These are phyloP conservation scores for Panzeria rudis DNA, from an alignment of 2,888 invertebrate species.

Conservation along the genomic window DNA sequence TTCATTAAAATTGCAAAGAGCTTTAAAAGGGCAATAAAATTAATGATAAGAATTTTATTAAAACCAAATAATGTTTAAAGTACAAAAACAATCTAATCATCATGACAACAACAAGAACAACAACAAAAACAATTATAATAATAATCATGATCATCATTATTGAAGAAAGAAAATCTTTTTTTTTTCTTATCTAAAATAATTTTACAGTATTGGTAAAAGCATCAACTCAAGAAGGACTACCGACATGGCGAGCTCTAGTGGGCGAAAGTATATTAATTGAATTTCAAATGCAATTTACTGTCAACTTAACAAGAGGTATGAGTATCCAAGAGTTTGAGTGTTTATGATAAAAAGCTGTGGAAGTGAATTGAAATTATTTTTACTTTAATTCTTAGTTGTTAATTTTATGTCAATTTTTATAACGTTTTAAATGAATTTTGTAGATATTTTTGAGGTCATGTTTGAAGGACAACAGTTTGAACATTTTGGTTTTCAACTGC, in stretches of 20 bases:
- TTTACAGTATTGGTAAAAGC: constrained; percentile 79
- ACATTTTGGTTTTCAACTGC: constrained; percentile 86
- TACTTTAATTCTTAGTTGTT: neutral
- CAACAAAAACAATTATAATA: constrained; percentile 4
- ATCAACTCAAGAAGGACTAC: constrained; percentile 78
- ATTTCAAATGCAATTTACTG: constrained; percentile 86
- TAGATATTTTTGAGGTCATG: constrained; percentile 87
- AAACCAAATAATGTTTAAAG: constrained; percentile 59
- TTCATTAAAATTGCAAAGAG: constrained; percentile 53
- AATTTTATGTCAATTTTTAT: neutral
- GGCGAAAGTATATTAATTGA: constrained; percentile 88
- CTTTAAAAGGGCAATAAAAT: constrained; percentile 64
- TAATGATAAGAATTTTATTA: constrained; percentile 65
- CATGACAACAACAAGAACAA: constrained; percentile 32
- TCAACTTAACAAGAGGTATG: constrained; percentile 85
- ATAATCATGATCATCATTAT: constrained; percentile 31
- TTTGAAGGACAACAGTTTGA: constrained; percentile 91
- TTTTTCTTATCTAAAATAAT: constrained; percentile 4
- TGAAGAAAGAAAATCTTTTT: constrained; percentile 24
- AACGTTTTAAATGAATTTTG: neutral
- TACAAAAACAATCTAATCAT: constrained; percentile 48
- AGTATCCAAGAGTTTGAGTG: neutral
- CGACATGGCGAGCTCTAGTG: constrained; percentile 89
- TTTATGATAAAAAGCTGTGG: constrained; percentile 1
- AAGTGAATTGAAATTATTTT: neutral